Conservation (phyloP, 2,113 vertebrate genomes). For the Entomyzon cyanotis region DNA sequence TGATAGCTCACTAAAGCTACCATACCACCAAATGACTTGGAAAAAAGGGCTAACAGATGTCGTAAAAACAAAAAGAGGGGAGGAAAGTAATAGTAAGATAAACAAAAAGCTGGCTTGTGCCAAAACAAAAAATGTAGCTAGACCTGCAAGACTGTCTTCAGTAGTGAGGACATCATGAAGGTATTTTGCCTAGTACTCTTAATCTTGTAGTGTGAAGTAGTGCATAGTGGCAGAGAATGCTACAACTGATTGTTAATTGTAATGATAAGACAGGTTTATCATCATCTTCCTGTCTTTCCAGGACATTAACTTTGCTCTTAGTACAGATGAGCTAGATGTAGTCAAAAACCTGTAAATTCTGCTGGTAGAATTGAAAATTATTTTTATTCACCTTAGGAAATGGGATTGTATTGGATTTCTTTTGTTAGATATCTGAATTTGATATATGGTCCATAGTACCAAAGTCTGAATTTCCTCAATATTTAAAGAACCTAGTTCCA, state of each 20-base stretch:
- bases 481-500: not conserved
- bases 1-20: constrained; percentile 23
- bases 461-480: not conserved
- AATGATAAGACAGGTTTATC: not conserved
- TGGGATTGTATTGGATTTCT: not conserved
- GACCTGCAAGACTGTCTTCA: not conserved
- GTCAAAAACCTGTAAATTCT: not conserved
- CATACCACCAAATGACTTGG: not conserved
- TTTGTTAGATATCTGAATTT: not conserved
- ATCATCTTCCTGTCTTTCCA: not conserved
- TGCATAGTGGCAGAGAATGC: not conserved
- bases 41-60: constrained; percentile 22
- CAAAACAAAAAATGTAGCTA: not conserved
- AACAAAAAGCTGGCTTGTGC: not conserved
- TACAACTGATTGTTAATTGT: not conserved
- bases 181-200: not conserved
- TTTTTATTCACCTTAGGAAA: not conserved
- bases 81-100: not conserved
- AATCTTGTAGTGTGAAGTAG: not conserved
- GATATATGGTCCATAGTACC: not conserved
- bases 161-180: not conserved
- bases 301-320: not conserved
- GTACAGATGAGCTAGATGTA: not conserved
- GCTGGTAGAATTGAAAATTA: not conserved
- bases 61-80: not conserved